These are phyloP conservation scores for Jacana jacana DNA, from an alignment of 2,113 vertebrate species.

Conservation along the genomic window DNA sequence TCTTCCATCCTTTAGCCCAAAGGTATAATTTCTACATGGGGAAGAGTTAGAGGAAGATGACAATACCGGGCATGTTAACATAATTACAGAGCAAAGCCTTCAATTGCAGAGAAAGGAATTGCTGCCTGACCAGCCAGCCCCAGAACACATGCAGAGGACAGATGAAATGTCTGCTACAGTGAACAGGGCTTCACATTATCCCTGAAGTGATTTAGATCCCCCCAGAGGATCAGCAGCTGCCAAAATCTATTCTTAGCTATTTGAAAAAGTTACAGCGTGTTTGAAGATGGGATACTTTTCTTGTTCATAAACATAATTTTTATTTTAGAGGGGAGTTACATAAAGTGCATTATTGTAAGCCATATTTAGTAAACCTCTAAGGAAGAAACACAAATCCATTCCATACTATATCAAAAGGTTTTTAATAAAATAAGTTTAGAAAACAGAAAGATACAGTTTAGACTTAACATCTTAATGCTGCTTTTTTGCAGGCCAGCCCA, in stretches of 20 bases:
- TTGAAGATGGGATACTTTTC: constrained; percentile 9
- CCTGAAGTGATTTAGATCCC: background rate
- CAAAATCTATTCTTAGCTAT: constrained; percentile 22
- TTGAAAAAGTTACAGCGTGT: background rate
- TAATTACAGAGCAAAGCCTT: constrained; percentile 40
- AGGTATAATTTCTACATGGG: background rate
- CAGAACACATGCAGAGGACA: background rate
- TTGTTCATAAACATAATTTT: background rate
- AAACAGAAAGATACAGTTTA: background rate
- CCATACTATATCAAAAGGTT: background rate
- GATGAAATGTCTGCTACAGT: background rate
- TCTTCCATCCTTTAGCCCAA: background rate
- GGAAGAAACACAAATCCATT: background rate
- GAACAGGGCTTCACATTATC: background rate
- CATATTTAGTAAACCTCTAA: background rate
- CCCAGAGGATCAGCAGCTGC: constrained; percentile 15
- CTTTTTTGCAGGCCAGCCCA: background rate
- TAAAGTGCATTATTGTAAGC: background rate
- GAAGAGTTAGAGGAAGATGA: background rate
- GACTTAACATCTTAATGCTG: background rate
- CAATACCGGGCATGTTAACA: background rate
- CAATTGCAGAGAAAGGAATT: background rate
- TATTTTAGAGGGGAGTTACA: background rate
- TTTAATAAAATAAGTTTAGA: background rate
- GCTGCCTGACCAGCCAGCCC: background rate